These are phyloP conservation scores for Cephonodes hylas DNA, from an alignment of 2,888 invertebrate genomes.

Conservation along the genomic window DNA sequence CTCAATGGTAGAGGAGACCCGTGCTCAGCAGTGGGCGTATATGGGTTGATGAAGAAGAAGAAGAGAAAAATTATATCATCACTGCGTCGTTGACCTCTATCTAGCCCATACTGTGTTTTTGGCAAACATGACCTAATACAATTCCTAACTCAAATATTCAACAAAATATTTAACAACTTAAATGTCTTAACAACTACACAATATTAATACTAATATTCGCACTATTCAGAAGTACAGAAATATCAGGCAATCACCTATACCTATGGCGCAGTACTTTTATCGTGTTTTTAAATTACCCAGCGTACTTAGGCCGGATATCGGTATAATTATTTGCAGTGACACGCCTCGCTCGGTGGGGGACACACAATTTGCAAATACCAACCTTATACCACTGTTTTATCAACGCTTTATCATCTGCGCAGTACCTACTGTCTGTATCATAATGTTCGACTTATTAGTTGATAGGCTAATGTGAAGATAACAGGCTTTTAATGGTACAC, in stretches of 20 bases:
- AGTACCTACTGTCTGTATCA: constrained; percentile 14
- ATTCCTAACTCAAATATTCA: too few species aligned
- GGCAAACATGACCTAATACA: too few species aligned
- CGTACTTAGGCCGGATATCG: constrained; percentile 61
- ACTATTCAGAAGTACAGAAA: not conserved
- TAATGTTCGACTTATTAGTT: constrained; percentile 1
- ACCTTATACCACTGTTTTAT: constrained; percentile 11
- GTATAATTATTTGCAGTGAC: constrained; percentile 50
- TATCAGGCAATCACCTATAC: not conserved
- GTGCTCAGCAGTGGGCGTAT: too few species aligned
- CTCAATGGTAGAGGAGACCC: too few species aligned
- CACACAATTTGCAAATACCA: constrained; percentile 16
- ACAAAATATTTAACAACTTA: not conserved
- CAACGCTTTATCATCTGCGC: constrained; percentile 9
- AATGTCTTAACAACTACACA: not conserved
- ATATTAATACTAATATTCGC: too few species aligned
- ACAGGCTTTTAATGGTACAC: not conserved
- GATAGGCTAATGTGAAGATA: not conserved
- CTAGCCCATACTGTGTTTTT: not conserved
- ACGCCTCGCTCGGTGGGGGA: constrained; percentile 41
- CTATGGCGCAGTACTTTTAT: constrained; percentile 31
- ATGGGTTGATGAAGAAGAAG: too few species aligned
- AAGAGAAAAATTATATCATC: too few species aligned
- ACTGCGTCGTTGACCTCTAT: too few species aligned
- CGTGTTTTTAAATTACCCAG: constrained; percentile 43